A percentile compares a stretch with the other conserved stretches of the same genome.
Evolutionary conservation across 1,140 invertebrate genomes (phyloP).

Genomic region (Schmidtea mediterranea): DNA sequence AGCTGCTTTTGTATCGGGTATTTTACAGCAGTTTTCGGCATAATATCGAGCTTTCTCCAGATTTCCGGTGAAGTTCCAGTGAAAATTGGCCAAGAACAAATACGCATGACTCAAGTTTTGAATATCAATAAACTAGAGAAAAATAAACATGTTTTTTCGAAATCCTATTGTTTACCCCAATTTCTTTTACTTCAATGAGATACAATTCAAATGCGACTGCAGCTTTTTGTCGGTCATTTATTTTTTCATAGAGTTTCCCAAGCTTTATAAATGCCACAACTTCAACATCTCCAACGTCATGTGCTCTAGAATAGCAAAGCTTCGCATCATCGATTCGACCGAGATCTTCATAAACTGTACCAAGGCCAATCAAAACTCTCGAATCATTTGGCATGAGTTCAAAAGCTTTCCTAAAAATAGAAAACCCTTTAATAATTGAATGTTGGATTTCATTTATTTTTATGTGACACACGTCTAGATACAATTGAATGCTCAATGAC

Average conservation of each 20-base stretch:
- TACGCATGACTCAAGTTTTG: too few species aligned
- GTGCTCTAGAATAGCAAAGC: slow-evolving; percentile 84
- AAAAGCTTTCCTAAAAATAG: neutral
- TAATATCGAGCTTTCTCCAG: too few species aligned
- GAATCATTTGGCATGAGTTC: slow-evolving; percentile 54
- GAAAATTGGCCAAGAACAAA: too few species aligned
- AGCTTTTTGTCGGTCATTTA: slow-evolving; percentile 54
- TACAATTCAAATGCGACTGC: slow-evolving; percentile 66
- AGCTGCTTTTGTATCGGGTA: too few species aligned
- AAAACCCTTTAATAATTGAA: too few species aligned
- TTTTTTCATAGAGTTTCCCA: slow-evolving; percentile 64
- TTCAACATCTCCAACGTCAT: slow-evolving; percentile 79
- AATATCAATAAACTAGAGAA: too few species aligned
- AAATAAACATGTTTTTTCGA: too few species aligned
- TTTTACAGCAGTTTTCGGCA: too few species aligned
- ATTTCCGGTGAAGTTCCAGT: too few species aligned
- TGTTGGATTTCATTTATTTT: too few species aligned
- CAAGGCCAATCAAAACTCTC: slow-evolving; percentile 74
- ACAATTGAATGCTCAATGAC: too few species aligned
- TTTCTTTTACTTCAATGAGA: slow-evolving; percentile 41
- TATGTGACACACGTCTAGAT: too few species aligned
- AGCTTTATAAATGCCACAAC: slow-evolving; percentile 71
- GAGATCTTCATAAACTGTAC: slow-evolving; percentile 79
- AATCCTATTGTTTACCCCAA: slow-evolving; percentile 15
- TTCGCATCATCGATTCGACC: slow-evolving; percentile 68